Conservation (phyloP, 2,888 invertebrate genomes). For the Odontomyia ornata region DNA sequence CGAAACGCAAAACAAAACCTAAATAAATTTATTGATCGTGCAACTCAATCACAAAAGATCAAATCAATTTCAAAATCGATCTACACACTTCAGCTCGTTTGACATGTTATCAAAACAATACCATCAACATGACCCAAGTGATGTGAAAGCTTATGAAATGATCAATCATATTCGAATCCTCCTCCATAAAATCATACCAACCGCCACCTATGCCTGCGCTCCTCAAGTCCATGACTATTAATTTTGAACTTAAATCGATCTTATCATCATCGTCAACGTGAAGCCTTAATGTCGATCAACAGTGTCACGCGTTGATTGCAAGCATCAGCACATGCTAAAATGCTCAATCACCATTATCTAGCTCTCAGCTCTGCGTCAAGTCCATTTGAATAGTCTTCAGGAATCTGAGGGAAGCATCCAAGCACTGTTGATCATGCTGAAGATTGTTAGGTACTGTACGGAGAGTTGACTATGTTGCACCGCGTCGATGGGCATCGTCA, state of each 20-base stretch:
- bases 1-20: no score
- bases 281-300: constrained; percentile 5
- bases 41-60: background rate
- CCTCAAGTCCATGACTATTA: background rate
- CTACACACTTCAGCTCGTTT: background rate
- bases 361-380: no score
- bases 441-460: background rate
- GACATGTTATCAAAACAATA: background rate
- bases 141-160: background rate
- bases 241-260: background rate
- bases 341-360: background rate
- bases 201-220: background rate
- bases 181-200: background rate
- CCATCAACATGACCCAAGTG: background rate
- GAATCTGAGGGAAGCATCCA: background rate
- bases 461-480: background rate
- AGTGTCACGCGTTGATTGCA: constrained; percentile 12
- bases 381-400: background rate
- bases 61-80: no score
- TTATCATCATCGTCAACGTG: background rate
- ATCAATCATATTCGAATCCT: background rate
- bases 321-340: constrained; percentile 10
- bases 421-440: background rate
- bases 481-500: background rate
- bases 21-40: background rate